Base-by-base conservation (phyloP, 2,888 invertebrate genomes). In the Drosophila meridiana region DNA sequence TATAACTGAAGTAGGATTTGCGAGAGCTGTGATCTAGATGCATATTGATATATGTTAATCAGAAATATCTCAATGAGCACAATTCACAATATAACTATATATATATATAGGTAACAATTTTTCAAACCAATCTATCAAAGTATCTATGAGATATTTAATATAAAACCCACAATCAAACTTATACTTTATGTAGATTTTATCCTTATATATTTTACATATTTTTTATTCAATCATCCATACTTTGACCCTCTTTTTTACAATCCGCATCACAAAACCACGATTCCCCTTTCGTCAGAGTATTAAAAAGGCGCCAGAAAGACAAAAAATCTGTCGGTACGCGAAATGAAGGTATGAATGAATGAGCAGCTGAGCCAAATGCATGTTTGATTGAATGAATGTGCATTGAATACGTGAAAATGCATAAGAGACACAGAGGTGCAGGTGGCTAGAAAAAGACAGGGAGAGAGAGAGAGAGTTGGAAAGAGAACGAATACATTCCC, bases 371-470 rank as follows among this genome's bases (percentile, higher is more conserved):
- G 67, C 72, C 71, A 76, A 83, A 77, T 74, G 82, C 67, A 73
- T 77, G 79, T 86, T 85, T 85, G 85, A 85, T 85, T 86, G 88
- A 86, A 88, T 82, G 82, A 72, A 78, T 87, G 78, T 72, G 81
- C 69, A 69, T 69, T 69, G 80, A 72, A 80, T 76, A 73, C 69
- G 68, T 67, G 80, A 61, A 82, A 82, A 74, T 69, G 66, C 59
- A 67, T 43, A 57, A 64, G 56, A 47, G 69, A 42, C 45, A 58
- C 65, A 52, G 4, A 61, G 59, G n/a, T 43, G 11, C 20, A 56
- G 30, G 9, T 20, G n/a, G 9, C 38, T 40, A 5, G 28, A 28
- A 7, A 13, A 11, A 20, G 32, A 34, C 6, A 20, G 20, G 9
- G n/a, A 5, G 30, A 11, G 9, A 5, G 28, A n/a, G 14, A 8